Evolutionary conservation across 2,797 vertebrate species (phyloP).

Genomic region (Onychomys leucogaster): DNA sequence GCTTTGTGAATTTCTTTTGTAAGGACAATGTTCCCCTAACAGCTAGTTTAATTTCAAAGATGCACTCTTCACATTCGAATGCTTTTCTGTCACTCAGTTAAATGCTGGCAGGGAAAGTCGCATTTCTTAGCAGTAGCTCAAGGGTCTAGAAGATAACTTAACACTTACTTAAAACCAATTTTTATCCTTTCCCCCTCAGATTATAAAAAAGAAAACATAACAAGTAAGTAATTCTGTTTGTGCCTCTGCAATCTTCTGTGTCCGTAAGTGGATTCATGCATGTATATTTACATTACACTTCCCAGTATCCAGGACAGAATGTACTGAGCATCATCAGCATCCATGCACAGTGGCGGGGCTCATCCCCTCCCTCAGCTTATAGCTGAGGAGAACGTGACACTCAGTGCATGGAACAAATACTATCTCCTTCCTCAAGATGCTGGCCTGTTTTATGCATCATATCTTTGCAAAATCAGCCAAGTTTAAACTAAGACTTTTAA

Average conservation of each 20-base stretch:
- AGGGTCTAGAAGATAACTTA: conserved; percentile 7
- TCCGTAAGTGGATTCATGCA: conserved; percentile 73
- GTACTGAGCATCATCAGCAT: not conserved
- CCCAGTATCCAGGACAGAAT: conserved; percentile 8
- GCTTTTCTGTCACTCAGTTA: conserved; percentile 59
- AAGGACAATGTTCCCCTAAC: conserved; percentile 12
- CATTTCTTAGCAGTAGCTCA: conserved; percentile 53
- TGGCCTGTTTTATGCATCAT: not conserved
- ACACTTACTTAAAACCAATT: conserved; percentile 74
- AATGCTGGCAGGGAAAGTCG: conserved; percentile 35
- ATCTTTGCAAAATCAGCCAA: conserved; percentile 11
- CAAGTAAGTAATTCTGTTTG: conserved; percentile 92
- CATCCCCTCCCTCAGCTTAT: not conserved
- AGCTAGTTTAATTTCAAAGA: conserved; percentile 73
- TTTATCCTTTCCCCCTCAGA: conserved; percentile 89
- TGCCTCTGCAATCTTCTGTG: conserved; percentile 70
- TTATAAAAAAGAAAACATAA: conserved; percentile 93
- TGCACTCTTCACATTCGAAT: not conserved
- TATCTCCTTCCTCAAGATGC: not conserved
- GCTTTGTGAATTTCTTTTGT: conserved; percentile 57
- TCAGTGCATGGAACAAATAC: not conserved
- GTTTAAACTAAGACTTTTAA: conserved; percentile 13
- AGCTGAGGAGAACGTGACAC: not conserved
- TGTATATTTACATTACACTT: conserved; percentile 61
- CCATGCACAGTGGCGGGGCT: not conserved